A percentile compares a stretch with the other conserved stretches of the same genome.
Evolutionary conservation across 2,797 vertebrate species (phyloP).

Genomic region (Enoplosus armatus): DNA sequence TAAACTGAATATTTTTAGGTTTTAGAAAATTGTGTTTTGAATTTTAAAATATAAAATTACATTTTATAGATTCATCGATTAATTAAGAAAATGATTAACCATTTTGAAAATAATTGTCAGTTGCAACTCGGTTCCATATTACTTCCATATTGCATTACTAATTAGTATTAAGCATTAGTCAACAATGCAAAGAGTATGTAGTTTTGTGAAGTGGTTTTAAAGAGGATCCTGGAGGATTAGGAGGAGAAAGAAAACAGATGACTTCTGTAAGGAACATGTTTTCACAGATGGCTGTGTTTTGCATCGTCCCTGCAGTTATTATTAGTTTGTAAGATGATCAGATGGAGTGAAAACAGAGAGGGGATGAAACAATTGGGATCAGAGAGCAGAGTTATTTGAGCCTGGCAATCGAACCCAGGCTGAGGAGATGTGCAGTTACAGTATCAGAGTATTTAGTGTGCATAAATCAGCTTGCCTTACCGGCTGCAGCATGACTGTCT

Average conservation of each 20-base stretch:
- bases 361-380: conserved; percentile 59
- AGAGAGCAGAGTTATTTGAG: conserved; percentile 68
- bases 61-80: neutral
- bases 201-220: neutral
- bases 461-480: conserved; percentile 57
- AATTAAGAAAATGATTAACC: neutral
- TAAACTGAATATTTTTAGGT: neutral
- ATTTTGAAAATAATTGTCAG: neutral
- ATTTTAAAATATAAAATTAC: neutral
- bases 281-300: conserved; percentile 21
- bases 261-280: neutral
- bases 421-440: conserved; percentile 63
- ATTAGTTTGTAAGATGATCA: conserved; percentile 57
- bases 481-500: conserved; percentile 18
- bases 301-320: conserved; percentile 33
- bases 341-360: conserved; percentile 64
- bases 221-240: neutral
- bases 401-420: conserved; percentile 53
- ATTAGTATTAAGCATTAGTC: neutral
- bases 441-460: conserved; percentile 59
- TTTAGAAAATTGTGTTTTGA: neutral
- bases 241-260: neutral
- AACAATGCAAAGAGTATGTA: neutral
- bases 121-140: neutral
- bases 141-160: neutral